A percentile compares a stretch with the other conserved stretches of the same genome.
Conservation (phyloP, 2,797 vertebrate species). For the Danio tinwini region DNA sequence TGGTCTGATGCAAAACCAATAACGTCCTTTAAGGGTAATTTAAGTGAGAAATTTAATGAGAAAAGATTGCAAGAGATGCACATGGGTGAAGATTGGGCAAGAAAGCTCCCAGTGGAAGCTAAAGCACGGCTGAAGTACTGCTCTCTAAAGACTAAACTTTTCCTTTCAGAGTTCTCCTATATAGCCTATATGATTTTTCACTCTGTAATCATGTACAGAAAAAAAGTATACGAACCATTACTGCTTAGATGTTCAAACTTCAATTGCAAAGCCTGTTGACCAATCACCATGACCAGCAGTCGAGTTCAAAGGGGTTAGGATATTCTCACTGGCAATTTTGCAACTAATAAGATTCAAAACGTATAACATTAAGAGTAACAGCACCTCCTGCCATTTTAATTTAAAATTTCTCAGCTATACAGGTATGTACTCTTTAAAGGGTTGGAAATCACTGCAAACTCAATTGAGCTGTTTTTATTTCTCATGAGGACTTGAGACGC, state of each 20-base stretch:
- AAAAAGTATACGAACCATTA: slow-evolving; percentile 33
- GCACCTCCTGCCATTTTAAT: slow-evolving; percentile 37
- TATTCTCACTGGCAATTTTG: slow-evolving; percentile 46
- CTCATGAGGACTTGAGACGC: no score
- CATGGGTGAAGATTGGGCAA: background rate
- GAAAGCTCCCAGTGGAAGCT: background rate
- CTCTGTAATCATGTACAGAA: background rate
- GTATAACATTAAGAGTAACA: slow-evolving; percentile 35
- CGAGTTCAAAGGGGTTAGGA: slow-evolving; percentile 53
- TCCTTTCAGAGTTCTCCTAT: background rate
- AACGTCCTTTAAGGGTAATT: slow-evolving; percentile 36
- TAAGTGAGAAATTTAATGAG: background rate
- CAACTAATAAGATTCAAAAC: slow-evolving; percentile 35
- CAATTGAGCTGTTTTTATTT: background rate
- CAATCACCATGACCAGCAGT: slow-evolving; percentile 40
- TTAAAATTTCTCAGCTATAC: slow-evolving; percentile 34
- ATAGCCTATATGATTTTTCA: background rate
- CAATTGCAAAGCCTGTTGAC: slow-evolving; percentile 48
- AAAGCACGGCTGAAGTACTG: background rate
- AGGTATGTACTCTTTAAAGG: slow-evolving; percentile 12
- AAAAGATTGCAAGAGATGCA: background rate
- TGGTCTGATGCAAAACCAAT: slow-evolving; percentile 14
- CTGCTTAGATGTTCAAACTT: slow-evolving; percentile 40
- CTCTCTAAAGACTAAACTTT: background rate
- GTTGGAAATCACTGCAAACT: background rate